These are phyloP conservation scores for Phalacrocorax pelagicus DNA, from an alignment of 2,113 vertebrate species.

Conservation along the genomic window DNA sequence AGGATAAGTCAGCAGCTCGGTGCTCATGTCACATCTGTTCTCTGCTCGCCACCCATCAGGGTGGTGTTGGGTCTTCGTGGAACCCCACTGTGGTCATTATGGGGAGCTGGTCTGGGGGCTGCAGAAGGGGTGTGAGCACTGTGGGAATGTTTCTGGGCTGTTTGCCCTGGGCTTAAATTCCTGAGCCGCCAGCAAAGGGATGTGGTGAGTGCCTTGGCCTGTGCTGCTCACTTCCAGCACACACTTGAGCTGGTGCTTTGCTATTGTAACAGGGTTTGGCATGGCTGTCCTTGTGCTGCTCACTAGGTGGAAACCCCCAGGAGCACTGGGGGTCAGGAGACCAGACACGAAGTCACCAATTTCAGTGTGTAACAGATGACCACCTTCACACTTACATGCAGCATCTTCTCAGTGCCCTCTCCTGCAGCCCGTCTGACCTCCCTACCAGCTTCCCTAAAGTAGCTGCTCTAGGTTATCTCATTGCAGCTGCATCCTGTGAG, in stretches of 20 bases:
- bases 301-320: background rate
- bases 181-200: background rate
- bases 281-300: rapidly evolving
- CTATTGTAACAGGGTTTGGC: background rate
- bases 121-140: background rate
- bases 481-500: rapidly evolving
- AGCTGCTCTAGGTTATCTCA: background rate
- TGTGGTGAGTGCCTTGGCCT: rapidly evolving
- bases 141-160: background rate
- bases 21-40: rapidly evolving
- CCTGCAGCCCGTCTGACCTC: background rate
- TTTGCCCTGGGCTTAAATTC: background rate
- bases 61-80: background rate
- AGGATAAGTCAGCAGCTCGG: rapidly evolving
- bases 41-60: background rate
- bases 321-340: background rate
- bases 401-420: background rate
- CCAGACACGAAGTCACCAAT: background rate
- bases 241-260: background rate
- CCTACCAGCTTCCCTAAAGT: background rate
- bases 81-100: background rate
- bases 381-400: rapidly evolving
- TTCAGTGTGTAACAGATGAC: rapidly evolving
- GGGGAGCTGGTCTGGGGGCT: background rate
- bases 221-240: rapidly evolving